Conservation (phyloP, 2,888 invertebrate species). For the Pachliopta kotzebuea region DNA sequence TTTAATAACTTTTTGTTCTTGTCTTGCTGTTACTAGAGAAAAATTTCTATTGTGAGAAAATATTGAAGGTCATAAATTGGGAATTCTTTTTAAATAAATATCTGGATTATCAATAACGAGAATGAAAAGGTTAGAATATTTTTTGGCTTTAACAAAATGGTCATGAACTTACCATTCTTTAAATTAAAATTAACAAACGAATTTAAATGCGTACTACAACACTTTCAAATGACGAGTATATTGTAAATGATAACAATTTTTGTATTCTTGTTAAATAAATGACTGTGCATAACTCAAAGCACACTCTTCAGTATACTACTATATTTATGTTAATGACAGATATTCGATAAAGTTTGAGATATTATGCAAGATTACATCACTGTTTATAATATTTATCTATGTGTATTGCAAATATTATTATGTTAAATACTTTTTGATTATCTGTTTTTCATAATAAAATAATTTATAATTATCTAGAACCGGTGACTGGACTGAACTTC, state of each 20-base stretch:
- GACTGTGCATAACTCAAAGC: slow-evolving; percentile 11
- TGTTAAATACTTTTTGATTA: background rate
- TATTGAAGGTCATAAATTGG: background rate
- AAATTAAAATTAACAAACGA: background rate
- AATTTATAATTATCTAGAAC: background rate
- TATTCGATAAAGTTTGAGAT: slow-evolving; percentile 15
- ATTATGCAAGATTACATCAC: slow-evolving; percentile 11
- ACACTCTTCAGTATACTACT: slow-evolving; percentile 11
- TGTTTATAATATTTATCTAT: slow-evolving; percentile 22
- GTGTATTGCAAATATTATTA: slow-evolving; percentile 5
- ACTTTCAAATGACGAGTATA: background rate
- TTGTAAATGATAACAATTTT: slow-evolving; percentile 5
- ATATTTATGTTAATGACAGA: slow-evolving; percentile 14
- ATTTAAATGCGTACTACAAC: background rate
- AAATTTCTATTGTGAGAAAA: background rate
- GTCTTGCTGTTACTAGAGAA: background rate
- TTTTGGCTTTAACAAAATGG: background rate
- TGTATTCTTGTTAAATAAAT: slow-evolving; percentile 11
- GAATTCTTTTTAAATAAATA: background rate
- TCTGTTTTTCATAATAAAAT: background rate
- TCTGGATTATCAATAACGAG: background rate
- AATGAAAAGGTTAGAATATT: slow-evolving; percentile 2
- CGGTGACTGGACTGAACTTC: background rate
- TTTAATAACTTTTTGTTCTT: background rate
- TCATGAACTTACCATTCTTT: background rate